These are phyloP conservation scores for Crossocerus cetratus DNA, from an alignment of 2,888 invertebrate genomes.

Conservation along the genomic window DNA sequence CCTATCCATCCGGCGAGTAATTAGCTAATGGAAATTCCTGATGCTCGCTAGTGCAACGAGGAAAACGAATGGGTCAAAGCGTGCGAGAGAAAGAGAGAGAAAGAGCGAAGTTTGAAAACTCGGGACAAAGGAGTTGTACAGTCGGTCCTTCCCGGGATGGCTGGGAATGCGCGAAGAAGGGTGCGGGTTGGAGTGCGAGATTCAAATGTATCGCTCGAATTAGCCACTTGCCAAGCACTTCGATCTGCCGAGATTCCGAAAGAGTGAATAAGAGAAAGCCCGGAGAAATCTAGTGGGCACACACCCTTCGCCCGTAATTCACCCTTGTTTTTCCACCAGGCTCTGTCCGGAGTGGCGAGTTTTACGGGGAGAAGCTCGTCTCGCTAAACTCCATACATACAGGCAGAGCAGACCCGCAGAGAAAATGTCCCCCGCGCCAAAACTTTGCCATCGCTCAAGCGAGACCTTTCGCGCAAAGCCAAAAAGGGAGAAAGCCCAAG, in stretches of 20 bases:
- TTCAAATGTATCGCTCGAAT: conserved; percentile 75
- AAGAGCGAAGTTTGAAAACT: not conserved
- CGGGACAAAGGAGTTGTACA: conserved; percentile 23
- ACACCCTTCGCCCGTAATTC: conserved; percentile 71
- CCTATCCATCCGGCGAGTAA: conserved; percentile 56
- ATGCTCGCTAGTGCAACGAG: conserved; percentile 40
- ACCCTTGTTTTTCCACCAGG: conserved; percentile 72
- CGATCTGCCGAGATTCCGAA: conserved; percentile 4
- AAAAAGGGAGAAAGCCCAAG: conserved; percentile 10
- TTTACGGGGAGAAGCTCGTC: conserved; percentile 59
- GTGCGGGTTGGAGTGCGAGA: conserved; percentile 69
- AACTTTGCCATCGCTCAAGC: conserved; percentile 18
- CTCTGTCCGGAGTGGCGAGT: conserved; percentile 56
- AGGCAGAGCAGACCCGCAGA: no score
- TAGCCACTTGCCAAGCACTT: conserved; percentile 56
- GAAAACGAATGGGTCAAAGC: not conserved
- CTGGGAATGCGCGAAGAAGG: conserved; percentile 14
- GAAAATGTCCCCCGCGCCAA: conserved; percentile 4
- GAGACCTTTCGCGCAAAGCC: not conserved
- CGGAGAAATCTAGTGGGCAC: conserved; percentile 14
- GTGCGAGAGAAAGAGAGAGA: not conserved
- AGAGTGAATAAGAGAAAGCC: conserved; percentile 35
- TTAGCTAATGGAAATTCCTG: conserved; percentile 75
- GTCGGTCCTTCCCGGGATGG: not conserved
- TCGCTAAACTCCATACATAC: conserved; percentile 24